Percentiles rank a stretch among this genome's conserved stretches.
phyloP scores from a whole-genome alignment of 1,140 invertebrate genomes.

The Cherax quadricarinatus region DNA sequence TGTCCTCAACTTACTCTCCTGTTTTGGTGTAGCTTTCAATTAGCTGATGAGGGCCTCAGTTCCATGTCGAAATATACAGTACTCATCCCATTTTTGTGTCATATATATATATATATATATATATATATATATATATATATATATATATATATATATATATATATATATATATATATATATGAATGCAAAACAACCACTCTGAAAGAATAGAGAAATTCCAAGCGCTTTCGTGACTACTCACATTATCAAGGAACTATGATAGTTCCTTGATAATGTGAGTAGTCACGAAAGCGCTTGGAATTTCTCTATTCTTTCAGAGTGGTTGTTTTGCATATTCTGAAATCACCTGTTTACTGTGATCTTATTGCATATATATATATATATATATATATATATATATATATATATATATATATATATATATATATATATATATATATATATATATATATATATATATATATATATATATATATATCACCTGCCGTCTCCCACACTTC shows the following conservation, averaged over 20 bases:
- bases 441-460: conserved; percentile 31
- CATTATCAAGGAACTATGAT: no score
- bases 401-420: conserved; percentile 38
- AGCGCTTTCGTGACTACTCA: no score
- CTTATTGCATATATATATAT: no score
- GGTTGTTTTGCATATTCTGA: no score
- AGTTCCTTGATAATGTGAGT: no score
- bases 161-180: conserved; percentile 38
- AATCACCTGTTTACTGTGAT: no score
- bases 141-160: conserved; percentile 38
- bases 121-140: conserved; percentile 38
- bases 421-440: conserved; percentile 38
- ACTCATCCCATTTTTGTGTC: neutral
- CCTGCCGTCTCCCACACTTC: no score
- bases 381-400: conserved; percentile 38
- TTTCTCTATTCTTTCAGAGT: no score
- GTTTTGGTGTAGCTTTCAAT: neutral
- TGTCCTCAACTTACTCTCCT: neutral
- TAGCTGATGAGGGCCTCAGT: neutral
- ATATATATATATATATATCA: neutral
- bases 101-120: conserved; percentile 38
- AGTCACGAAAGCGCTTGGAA: no score
- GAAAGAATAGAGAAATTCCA: no score
- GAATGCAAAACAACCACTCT: no score
- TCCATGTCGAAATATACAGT: neutral